These are phyloP conservation scores for Pogonomyrmex barbatus DNA, from an alignment of 1,140 invertebrate species.

Conservation along the genomic window DNA sequence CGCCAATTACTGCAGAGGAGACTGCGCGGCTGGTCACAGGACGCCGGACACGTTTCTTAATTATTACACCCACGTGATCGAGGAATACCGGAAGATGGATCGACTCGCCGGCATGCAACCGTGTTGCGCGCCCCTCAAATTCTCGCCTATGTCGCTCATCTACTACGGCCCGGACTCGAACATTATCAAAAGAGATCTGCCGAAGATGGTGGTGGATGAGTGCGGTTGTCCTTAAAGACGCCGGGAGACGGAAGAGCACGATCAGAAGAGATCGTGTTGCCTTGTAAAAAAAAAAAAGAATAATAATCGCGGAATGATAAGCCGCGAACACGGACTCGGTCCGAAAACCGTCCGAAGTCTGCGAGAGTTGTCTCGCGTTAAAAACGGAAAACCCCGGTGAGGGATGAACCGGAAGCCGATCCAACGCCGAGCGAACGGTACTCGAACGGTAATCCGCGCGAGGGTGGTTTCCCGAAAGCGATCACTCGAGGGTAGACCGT, in stretches of 20 bases:
- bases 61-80: constrained; percentile 95
- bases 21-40: constrained; percentile 91
- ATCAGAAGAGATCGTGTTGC: constrained; percentile 1
- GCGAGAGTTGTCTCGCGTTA: not conserved
- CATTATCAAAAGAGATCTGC: constrained; percentile 97
- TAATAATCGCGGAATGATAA: constrained; percentile 15
- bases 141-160: constrained; percentile 96
- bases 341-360: constrained; percentile 54
- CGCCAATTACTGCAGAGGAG: constrained; percentile 97
- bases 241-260: constrained; percentile 11
- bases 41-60: constrained; percentile 94
- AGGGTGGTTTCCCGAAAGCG: not conserved
- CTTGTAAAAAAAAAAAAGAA: not conserved
- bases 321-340: not conserved
- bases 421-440: not conserved
- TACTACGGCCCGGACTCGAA: constrained; percentile 96
- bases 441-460: not conserved
- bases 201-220: constrained; percentile 98
- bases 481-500: constrained; percentile 15
- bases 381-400: not conserved
- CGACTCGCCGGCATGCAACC: constrained; percentile 92
- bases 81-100: constrained; percentile 93
- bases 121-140: constrained; percentile 97
- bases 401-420: not conserved
- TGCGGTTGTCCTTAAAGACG: constrained; percentile 95